Base-by-base conservation (phyloP, 2,113 vertebrate species). In the Neofelis nebulosa region DNA sequence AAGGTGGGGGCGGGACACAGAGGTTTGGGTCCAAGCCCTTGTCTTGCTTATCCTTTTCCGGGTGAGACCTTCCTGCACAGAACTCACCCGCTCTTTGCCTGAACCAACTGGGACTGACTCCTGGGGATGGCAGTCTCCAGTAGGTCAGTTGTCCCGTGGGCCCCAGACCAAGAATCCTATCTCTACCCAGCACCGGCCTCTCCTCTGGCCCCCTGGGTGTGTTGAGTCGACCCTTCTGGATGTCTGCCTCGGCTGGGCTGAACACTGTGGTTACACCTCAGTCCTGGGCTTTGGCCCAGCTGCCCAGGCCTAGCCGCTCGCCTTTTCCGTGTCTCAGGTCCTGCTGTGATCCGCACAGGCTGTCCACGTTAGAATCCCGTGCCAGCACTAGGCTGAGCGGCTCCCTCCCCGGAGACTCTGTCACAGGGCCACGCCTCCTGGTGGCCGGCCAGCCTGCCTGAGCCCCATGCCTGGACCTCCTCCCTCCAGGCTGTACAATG, bases 231-330 rank as follows among this genome's bases (percentile, higher is more conserved):
- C 38, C 18, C 50, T 83, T 91, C 48, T 52, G 71, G 95, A 73
- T 27, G 25, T 89, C 36, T n/a, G 31, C 48, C 48, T 12, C 25
- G 41, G 41, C 38, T n/a, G 19, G 18, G 69, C 57, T 25, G 69
- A 9, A 5, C 13, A 0, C 29, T 5, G 33, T 16, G 23, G n/a
- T 31, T 65, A 19, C 9, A 18, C 11, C 11, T 48, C 1, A 0
- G 57, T 63, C 50, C 76, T 18, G 10, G 89, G 83, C 69, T 52
- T 45, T 79, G 82, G 23, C 41, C n/a, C 23, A 25, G n/a, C 45
- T 27, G 14, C 38, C 57, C 31, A 18, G 55, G 45, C 14, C 81
- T 41, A 27, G 57, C 66, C 16, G 29, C 61, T 52, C 25, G 52
- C 61, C 63, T 63, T 6, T 81, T 48, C 29, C 31, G 0, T 0